These are phyloP conservation scores for Schmidtea mediterranea DNA, from an alignment of 1,140 invertebrate genomes.

Conservation along the genomic window DNA sequence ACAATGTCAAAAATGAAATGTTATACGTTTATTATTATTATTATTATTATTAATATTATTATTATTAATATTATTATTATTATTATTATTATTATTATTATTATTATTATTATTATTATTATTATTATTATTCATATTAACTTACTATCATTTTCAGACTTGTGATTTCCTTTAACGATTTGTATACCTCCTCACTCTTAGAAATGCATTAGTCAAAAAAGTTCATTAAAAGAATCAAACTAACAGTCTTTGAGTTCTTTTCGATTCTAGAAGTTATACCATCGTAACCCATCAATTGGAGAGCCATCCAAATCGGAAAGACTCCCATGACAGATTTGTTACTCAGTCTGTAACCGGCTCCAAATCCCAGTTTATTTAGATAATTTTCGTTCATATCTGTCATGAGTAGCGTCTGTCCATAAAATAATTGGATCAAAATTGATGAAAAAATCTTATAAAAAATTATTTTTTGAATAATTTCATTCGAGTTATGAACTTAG, in stretches of 20 bases:
- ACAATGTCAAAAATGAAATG: no score
- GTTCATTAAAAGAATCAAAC: background rate
- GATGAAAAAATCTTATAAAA: no score
- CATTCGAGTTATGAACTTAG: no score
- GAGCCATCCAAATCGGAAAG: slow-evolving; percentile 49
- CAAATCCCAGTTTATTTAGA: slow-evolving; percentile 11
- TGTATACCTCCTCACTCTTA: background rate
- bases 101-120: no score
- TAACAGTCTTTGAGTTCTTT: slow-evolving; percentile 41
- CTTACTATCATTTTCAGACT: slow-evolving; percentile 7
- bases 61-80: no score
- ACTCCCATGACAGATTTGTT: slow-evolving; percentile 34
- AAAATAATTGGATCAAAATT: no score
- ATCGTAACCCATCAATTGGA: slow-evolving; percentile 45
- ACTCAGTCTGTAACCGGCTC: background rate
- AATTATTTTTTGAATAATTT: no score
- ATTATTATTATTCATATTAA: background rate
- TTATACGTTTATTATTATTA: no score
- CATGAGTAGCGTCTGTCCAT: background rate
- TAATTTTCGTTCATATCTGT: background rate
- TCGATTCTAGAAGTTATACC: slow-evolving; percentile 41
- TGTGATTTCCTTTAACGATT: background rate
- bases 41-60: no score
- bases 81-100: no score
- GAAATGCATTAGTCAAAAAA: background rate